Evolutionary conservation across 1,140 invertebrate species (phyloP).

Genomic region (Drosophila micromelanica): DNA sequence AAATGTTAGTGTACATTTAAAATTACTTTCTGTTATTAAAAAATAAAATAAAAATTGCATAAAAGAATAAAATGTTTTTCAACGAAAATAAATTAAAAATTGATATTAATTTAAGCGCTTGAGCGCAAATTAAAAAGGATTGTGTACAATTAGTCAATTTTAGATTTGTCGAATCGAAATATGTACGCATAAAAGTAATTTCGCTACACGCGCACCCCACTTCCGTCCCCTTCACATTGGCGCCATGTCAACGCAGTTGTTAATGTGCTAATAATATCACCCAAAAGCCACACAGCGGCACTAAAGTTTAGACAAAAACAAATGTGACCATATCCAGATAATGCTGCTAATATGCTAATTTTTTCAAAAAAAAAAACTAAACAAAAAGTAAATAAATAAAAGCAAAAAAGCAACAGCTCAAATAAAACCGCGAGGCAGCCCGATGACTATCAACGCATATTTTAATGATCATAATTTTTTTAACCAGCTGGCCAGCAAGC

Average conservation of each 20-base stretch:
- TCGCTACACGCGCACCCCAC: no score
- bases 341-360: slow-evolving; percentile 61
- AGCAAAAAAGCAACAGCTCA: not conserved
- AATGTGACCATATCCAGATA: slow-evolving; percentile 50
- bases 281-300: slow-evolving; percentile 39
- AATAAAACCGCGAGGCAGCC: slow-evolving; percentile 21
- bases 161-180: no score
- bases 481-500: slow-evolving; percentile 20
- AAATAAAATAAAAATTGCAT: no score
- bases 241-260: slow-evolving; percentile 42
- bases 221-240: slow-evolving; percentile 1
- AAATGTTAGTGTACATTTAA: no score
- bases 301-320: slow-evolving; percentile 49
- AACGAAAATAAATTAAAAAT: no score
- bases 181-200: no score
- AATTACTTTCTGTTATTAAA: no score
- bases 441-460: slow-evolving; percentile 63
- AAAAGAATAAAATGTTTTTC: no score
- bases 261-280: slow-evolving; percentile 56
- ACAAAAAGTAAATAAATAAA: slow-evolving; percentile 10
- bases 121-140: no score
- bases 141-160: no score
- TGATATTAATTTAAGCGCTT: no score
- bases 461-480: slow-evolving; percentile 62
- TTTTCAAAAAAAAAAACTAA: not conserved